These are phyloP conservation scores for Cercopithecus mona DNA, from an alignment of 2,113 vertebrate species.

Conservation along the genomic window DNA sequence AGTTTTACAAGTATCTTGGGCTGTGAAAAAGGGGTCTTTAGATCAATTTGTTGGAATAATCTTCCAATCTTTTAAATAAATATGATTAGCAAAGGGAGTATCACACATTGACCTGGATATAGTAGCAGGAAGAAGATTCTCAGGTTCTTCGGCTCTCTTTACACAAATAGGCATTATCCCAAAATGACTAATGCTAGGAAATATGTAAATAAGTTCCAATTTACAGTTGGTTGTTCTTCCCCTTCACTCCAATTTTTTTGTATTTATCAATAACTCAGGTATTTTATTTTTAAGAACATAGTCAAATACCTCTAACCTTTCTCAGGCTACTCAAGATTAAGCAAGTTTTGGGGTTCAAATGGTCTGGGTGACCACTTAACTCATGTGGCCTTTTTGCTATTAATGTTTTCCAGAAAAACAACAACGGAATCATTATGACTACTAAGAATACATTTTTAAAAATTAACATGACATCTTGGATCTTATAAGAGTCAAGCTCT, in stretches of 20 bases:
- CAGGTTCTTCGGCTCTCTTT: background rate
- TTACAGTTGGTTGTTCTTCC: background rate
- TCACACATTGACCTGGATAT: background rate
- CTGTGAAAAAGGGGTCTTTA: background rate
- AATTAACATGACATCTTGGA: background rate
- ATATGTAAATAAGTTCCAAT: background rate
- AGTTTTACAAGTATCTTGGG: background rate
- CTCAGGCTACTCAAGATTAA: background rate
- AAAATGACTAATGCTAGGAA: background rate
- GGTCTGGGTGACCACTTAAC: background rate
- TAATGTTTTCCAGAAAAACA: background rate
- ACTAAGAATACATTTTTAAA: background rate
- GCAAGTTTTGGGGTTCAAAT: background rate
- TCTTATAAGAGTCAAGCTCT: background rate
- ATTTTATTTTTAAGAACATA: background rate
- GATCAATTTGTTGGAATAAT: background rate
- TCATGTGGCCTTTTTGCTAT: background rate
- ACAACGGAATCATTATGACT: background rate
- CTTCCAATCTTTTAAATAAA: background rate
- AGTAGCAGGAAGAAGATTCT: background rate
- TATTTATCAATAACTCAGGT: background rate
- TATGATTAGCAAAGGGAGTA: background rate
- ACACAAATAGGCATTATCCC: background rate
- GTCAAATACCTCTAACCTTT: background rate
- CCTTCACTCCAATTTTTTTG: background rate